These are phyloP conservation scores for Timema podura DNA, from an alignment of 2,888 invertebrate species.

Conservation along the genomic window DNA sequence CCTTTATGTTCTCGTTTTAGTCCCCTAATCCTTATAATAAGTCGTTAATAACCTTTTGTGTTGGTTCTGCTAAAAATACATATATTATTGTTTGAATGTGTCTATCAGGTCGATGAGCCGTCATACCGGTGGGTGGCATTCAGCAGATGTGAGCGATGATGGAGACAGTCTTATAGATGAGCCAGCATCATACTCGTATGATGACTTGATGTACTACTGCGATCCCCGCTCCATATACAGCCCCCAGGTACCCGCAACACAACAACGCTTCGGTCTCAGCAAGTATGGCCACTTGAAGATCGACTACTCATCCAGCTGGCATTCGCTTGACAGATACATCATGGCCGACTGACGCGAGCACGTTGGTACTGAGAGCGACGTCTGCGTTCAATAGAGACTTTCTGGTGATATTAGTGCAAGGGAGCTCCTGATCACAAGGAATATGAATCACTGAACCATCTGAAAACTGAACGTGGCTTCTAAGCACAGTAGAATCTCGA, in stretches of 20 bases:
- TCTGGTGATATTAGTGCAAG: too few species aligned
- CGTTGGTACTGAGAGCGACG: neutral
- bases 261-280: slow-evolving; percentile 66
- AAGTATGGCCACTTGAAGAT: slow-evolving; percentile 76
- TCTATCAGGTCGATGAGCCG: slow-evolving; percentile 14
- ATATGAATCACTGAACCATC: too few species aligned
- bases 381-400: too few species aligned
- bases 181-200: slow-evolving; percentile 13
- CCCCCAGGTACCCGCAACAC: slow-evolving; percentile 40
- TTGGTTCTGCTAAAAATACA: too few species aligned
- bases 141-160: slow-evolving; percentile 25
- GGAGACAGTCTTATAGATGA: slow-evolving; percentile 13
- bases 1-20: too few species aligned
- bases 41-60: too few species aligned
- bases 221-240: slow-evolving; percentile 32
- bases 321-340: slow-evolving; percentile 72
- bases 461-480: too few species aligned
- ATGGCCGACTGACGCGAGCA: slow-evolving; percentile 21
- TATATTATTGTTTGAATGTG: neutral
- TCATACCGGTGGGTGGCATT: slow-evolving; percentile 22
- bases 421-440: too few species aligned
- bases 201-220: slow-evolving; percentile 34
- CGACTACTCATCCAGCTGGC: slow-evolving; percentile 80
- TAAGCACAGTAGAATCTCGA: too few species aligned
- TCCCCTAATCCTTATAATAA: too few species aligned